These are phyloP conservation scores for Oligia fasciuncula DNA, from an alignment of 2,888 invertebrate species.

Conservation along the genomic window DNA sequence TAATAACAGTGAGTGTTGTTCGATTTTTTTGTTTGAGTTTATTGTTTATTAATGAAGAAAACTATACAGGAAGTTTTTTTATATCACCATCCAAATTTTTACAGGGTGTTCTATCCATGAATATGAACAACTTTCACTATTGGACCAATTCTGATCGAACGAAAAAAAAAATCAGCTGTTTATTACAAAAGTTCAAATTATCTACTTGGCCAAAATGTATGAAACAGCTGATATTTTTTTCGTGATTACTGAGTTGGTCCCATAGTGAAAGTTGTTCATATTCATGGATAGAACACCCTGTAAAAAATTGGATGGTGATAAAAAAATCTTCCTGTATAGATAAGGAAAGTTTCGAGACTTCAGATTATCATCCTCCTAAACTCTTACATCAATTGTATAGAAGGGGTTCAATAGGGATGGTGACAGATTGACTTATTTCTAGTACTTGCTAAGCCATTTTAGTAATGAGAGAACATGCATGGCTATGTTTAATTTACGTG, in stretches of 20 bases:
- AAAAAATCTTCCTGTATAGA: background rate
- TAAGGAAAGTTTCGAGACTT: background rate
- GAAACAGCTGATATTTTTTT: too few species aligned
- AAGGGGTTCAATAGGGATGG: background rate
- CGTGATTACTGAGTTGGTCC: too few species aligned
- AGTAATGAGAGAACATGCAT: conserved; percentile 2
- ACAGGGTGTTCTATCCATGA: too few species aligned
- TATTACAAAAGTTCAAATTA: too few species aligned
- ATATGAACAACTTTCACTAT: too few species aligned
- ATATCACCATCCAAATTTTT: too few species aligned
- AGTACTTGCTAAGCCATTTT: conserved; percentile 24
- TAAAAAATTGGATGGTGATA: too few species aligned
- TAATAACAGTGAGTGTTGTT: background rate
- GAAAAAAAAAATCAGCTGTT: too few species aligned
- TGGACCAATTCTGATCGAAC: too few species aligned
- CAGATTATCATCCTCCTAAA: background rate
- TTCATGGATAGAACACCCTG: too few species aligned
- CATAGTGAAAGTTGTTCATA: too few species aligned
- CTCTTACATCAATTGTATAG: conserved; percentile 22
- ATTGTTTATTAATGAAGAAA: background rate
- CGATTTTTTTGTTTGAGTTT: background rate
- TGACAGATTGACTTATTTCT: background rate
- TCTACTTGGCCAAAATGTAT: too few species aligned
- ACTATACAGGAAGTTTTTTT: background rate
- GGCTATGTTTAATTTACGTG: background rate